These are phyloP conservation scores for Tetramorium simillimum DNA, from an alignment of 1,140 invertebrate genomes.

Conservation along the genomic window DNA sequence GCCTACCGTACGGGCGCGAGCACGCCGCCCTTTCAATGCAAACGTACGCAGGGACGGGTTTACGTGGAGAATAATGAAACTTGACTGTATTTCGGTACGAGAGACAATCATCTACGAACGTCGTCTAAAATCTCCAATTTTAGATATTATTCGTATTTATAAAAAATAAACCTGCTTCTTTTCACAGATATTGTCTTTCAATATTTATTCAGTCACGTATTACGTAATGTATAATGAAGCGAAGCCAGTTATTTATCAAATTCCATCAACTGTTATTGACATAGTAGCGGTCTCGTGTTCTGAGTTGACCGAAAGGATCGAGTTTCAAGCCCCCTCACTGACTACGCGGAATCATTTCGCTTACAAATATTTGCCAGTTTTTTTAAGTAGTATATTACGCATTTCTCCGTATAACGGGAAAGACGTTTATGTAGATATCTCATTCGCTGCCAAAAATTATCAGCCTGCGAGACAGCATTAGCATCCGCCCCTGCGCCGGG, in stretches of 20 bases:
- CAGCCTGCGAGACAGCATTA: not conserved
- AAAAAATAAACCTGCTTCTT: not conserved
- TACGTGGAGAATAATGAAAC: not conserved
- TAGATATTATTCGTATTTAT: not conserved
- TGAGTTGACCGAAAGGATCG: not conserved
- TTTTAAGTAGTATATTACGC: not conserved
- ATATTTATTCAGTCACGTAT: constrained; percentile 8
- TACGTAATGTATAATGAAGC: not conserved
- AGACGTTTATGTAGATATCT: too few species aligned
- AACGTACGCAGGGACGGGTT: constrained; percentile 46
- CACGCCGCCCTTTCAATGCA: constrained; percentile 28
- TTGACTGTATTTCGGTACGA: not conserved
- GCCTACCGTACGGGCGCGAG: constrained; percentile 22
- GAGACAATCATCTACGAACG: not conserved
- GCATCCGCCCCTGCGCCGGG: constrained; percentile 2
- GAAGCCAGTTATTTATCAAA: not conserved
- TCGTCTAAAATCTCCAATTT: not conserved
- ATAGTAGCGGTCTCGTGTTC: not conserved
- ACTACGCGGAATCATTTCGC: constrained; percentile 4
- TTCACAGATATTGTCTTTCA: not conserved
- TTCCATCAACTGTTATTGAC: not conserved
- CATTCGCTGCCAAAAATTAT: not conserved
- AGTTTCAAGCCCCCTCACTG: not conserved
- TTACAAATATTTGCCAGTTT: not conserved
- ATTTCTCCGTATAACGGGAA: not conserved